Evolutionary conservation across 2,113 vertebrate genomes (phyloP), one percentile per base, ranked within the genome.

Genomic region (Turdus rufiventris): DNA sequence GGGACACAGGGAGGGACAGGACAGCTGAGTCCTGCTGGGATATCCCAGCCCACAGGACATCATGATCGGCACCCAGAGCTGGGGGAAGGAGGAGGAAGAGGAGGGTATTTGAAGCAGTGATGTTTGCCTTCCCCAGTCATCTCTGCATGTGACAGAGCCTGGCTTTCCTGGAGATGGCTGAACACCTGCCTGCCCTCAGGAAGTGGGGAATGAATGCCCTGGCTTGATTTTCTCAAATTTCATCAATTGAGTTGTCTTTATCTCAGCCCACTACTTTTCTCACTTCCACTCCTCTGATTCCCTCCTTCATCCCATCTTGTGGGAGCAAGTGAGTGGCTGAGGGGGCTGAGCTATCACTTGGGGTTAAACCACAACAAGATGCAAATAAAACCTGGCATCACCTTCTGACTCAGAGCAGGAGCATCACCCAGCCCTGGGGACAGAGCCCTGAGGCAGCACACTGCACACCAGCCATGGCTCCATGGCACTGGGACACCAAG

Each of bases 271-370:
- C 2, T 3, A 19, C 56, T 81, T 31, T 38, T 70, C 28, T 74
- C 48, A 19, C 9, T 70, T 45, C 57, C 42, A 17, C 34, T 57
- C 31, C 34, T 40, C 15, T 0, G 1, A 5, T 57, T 57, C 42
- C 51, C 19, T 75, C 51, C 42, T 34, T 31, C 70, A 17, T 29
- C 25, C 43, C 43, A 8, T 29, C 2, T 0, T n/a, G 34, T 9
- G 14, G 26, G 53, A 65, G 36, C 0, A 2, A 77, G 50, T 3
- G 14, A 73, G 40, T 0, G 0, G 40, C 34, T 8, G 47, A 18
- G 9, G 4, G 23, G 26, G 16, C 42, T n/a, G 56, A 68, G 34
- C 3, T 75, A 34, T 73, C 26, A 36, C 11, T 56, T 62, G 48
- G 42, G 17, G 10, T 58, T 81, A 63, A 82, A 58, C 24, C 43